Conservation (phyloP, 2,888 invertebrate genomes). For the Patella ulyssiponensis region DNA sequence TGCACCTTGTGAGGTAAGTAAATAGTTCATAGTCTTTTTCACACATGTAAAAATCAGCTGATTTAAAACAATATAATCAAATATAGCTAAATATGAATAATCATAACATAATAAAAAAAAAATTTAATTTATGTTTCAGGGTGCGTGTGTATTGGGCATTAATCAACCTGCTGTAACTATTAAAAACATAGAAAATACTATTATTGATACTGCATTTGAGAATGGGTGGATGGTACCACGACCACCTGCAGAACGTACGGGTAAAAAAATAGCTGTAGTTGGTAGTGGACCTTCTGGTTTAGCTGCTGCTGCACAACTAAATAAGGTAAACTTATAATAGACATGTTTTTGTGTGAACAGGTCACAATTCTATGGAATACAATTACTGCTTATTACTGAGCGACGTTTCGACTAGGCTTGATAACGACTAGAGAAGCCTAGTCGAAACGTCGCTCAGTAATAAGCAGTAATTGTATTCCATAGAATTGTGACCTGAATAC, state of each 20-base stretch:
- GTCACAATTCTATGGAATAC: too few relatives aligned
- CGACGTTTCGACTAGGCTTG: too few relatives aligned
- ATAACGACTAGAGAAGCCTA: too few relatives aligned
- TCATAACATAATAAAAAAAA: background rate
- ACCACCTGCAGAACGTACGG: conserved; percentile 82
- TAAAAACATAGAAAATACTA: conserved; percentile 98
- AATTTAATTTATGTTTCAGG: conserved; percentile 71
- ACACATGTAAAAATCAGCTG: too few relatives aligned
- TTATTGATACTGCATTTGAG: conserved; percentile 98
- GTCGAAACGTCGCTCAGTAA: too few relatives aligned
- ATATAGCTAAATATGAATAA: too few relatives aligned
- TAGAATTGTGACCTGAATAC: too few relatives aligned
- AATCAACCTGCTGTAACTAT: conserved; percentile 97
- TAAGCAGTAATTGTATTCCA: too few relatives aligned
- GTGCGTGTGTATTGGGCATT: conserved; percentile 96
- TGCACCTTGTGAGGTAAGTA: conserved; percentile 89
- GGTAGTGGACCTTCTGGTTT: conserved; percentile 94
- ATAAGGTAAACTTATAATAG: conserved; percentile 76
- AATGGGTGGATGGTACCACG: conserved; percentile 93
- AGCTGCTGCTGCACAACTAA: conserved; percentile 95
- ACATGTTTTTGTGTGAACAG: too few relatives aligned
- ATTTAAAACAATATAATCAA: too few relatives aligned
- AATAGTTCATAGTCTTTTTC: background rate
- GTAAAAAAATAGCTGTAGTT: conserved; percentile 88
- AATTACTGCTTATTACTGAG: too few relatives aligned